Conservation (phyloP, 2,797 vertebrate genomes). For the Ataeniobius toweri region DNA sequence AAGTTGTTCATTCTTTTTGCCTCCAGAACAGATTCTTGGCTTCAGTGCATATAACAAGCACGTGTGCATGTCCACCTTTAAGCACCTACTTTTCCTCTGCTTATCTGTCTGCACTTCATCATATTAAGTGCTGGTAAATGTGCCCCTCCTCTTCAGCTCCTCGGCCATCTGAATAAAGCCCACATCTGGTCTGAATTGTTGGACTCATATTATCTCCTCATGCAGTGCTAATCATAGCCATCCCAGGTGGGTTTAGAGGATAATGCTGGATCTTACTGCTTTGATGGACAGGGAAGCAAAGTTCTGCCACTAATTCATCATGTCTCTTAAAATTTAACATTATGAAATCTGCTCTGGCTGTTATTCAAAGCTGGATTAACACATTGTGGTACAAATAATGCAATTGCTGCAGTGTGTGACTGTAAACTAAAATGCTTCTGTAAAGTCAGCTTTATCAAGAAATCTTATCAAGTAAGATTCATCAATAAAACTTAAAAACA, state of each 20-base stretch:
- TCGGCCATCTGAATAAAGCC: slow-evolving; percentile 40
- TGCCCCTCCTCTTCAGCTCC: slow-evolving; percentile 19
- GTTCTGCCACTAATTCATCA: slow-evolving; percentile 39
- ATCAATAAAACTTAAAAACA: background rate
- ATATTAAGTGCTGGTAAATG: slow-evolving; percentile 59
- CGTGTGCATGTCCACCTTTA: slow-evolving; percentile 32
- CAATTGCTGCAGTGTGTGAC: no score
- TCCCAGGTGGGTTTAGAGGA: slow-evolving; percentile 45
- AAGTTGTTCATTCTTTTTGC: slow-evolving; percentile 53
- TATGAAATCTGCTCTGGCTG: background rate
- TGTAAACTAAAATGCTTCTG: no score
- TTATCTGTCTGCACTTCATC: slow-evolving; percentile 49
- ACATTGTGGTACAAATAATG: background rate
- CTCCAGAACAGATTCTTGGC: slow-evolving; percentile 56
- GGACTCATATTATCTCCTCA: slow-evolving; percentile 62
- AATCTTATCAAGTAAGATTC: no score
- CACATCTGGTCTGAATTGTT: slow-evolving; percentile 74
- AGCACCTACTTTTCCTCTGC: slow-evolving; percentile 30
- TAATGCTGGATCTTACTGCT: slow-evolving; percentile 57
- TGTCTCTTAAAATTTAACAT: slow-evolving; percentile 37
- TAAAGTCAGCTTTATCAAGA: no score
- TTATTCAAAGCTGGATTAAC: background rate
- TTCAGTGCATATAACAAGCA: slow-evolving; percentile 9
- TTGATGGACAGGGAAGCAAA: slow-evolving; percentile 52
- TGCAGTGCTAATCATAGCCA: slow-evolving; percentile 67